phyloP scores from a whole-genome alignment of 2,888 invertebrate genomes.

The Charanyca ferruginea region DNA sequence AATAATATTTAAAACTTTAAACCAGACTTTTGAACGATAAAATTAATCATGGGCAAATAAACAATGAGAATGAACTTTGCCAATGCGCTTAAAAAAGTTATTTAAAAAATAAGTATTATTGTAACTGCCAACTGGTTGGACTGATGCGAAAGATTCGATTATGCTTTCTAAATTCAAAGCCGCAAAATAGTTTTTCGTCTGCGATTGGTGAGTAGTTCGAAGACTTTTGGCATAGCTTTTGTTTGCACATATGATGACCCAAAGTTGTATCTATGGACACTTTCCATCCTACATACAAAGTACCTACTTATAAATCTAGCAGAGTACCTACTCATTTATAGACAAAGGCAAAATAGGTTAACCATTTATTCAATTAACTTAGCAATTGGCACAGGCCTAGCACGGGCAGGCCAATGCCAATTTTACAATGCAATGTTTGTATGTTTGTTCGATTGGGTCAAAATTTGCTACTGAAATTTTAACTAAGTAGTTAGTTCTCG shows the following conservation, averaged over 20 bases:
- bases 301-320: too few relatives aligned
- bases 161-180: conserved; percentile 34
- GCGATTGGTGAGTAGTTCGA: background rate
- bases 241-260: background rate
- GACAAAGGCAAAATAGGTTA: too few relatives aligned
- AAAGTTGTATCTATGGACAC: too few relatives aligned
- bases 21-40: background rate
- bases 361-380: too few relatives aligned
- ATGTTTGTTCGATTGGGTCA: too few relatives aligned
- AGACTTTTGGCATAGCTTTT: background rate
- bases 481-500: too few relatives aligned
- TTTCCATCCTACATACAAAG: too few relatives aligned
- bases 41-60: conserved; percentile 26
- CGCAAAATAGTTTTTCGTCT: conserved; percentile 3
- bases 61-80: conserved; percentile 42
- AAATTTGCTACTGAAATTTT: too few relatives aligned
- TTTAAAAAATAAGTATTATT: conserved; percentile 76
- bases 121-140: conserved; percentile 76
- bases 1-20: background rate
- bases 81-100: conserved; percentile 61
- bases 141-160: conserved; percentile 67
- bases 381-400: too few relatives aligned
- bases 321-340: too few relatives aligned
- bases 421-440: too few relatives aligned
- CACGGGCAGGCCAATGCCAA: too few relatives aligned